Base-by-base conservation (phyloP, 2,113 vertebrate genomes). In the Spilogale gracilis region DNA sequence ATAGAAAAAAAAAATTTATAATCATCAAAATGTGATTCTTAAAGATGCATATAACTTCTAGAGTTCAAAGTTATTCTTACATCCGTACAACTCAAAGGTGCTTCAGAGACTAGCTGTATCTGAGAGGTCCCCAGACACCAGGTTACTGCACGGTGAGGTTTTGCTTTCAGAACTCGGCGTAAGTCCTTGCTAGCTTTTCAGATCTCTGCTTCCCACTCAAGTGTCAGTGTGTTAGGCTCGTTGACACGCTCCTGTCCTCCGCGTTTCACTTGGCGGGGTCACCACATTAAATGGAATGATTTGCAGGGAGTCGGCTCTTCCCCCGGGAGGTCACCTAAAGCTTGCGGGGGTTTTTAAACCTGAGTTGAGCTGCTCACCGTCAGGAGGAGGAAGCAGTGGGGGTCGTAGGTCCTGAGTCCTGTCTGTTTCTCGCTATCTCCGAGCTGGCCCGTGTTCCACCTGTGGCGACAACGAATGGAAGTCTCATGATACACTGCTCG, bases 21-120 rank as follows among this genome's bases (percentile, higher is more conserved):
- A 99, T 98, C 98, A 98, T 98, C 98, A 97, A 98, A 97, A 99
- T 98, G 98, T 99, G 98, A 98, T 99, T 99, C 98, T 98, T 99
- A 98, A 97, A 98, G 97, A 99, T 98, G 94, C 98, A 97, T 98
- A 98, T 98, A 98, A 98, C 98, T 98, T 98, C 98, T 98, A 98
- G 96, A 98, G 97, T 98, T 98, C 98, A 97, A 98, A 98, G 92
- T 97, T 98, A 98, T 98, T 98, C 98, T 98, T 97, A 98, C 98
- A 97, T 98, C 98, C 94, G 76, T 98, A 98, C 98, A 91, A 98
- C 97, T 98, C 98, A 91, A 98, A 98, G 98, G 99, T 98, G 99
- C 99, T 99, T 97, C 98, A 85, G 97, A 97, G 95, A 96, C 94
- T 95, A 97, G 96, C 88, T 92, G 95, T 92, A 84, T 56, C 89